Percentiles rank a stretch among this genome's conserved stretches.
phyloP scores from a whole-genome alignment of 1,140 invertebrate genomes.

The Cydia fagiglandana region DNA sequence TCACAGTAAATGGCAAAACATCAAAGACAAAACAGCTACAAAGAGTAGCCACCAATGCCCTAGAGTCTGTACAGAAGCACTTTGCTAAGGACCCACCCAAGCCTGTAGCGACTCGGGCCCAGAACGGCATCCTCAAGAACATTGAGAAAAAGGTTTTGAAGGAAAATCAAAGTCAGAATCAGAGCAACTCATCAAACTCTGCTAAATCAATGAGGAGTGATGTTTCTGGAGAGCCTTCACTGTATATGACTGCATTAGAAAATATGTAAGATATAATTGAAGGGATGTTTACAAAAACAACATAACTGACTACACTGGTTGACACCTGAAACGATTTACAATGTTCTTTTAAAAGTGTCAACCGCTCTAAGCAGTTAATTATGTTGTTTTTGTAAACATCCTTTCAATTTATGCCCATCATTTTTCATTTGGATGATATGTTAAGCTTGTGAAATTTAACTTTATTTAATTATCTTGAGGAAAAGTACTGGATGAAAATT shows the following conservation, averaged over 20 bases:
- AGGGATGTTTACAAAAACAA: no score
- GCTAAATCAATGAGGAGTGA: conserved; percentile 79
- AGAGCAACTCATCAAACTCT: conserved; percentile 61
- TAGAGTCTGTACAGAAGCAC: conserved; percentile 75
- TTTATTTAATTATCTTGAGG: not conserved
- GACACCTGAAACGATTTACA: no score
- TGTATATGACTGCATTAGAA: conserved; percentile 88
- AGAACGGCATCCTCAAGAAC: conserved; percentile 79
- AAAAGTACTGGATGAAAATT: no score
- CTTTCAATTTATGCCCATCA: conserved; percentile 16
- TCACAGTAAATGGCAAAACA: conserved; percentile 60
- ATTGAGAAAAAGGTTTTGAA: conserved; percentile 73
- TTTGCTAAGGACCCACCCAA: conserved; percentile 74
- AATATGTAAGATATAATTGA: conserved; percentile 81
- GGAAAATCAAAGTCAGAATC: conserved; percentile 61
- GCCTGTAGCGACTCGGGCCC: conserved; percentile 56
- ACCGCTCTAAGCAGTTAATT: no score
- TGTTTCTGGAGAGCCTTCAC: conserved; percentile 81
- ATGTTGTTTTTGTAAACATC: no score
- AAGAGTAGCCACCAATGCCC: conserved; percentile 62
- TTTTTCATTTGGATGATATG: conserved; percentile 42
- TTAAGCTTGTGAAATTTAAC: not conserved
- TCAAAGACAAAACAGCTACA: conserved; percentile 66
- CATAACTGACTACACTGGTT: no score
- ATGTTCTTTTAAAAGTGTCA: no score